Evolutionary conservation across 2,797 vertebrate genomes (phyloP).

Genomic region (Psittacula derbiana): DNA sequence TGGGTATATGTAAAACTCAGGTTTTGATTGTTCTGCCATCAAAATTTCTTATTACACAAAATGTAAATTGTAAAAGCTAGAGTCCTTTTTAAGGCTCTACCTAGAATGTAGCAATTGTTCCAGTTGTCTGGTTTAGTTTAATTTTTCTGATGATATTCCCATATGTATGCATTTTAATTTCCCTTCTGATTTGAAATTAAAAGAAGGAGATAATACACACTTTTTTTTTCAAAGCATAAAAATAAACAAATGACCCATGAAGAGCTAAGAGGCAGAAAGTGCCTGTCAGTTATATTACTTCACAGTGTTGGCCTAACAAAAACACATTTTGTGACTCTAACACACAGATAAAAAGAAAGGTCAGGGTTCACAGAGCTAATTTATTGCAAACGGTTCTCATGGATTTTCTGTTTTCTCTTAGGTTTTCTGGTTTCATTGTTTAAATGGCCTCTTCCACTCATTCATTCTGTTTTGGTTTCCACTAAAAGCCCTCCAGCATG

Average conservation of each 20-base stretch:
- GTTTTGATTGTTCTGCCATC: neutral
- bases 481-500: slow-evolving; percentile 96
- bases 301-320: slow-evolving; percentile 87
- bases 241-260: slow-evolving; percentile 81
- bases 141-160: slow-evolving; percentile 20
- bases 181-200: slow-evolving; percentile 57
- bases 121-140: neutral
- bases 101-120: neutral
- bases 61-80: neutral
- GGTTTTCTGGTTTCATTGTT: slow-evolving; percentile 99
- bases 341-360: slow-evolving; percentile 87
- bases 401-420: slow-evolving; percentile 84
- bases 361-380: slow-evolving; percentile 89
- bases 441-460: slow-evolving; percentile 99
- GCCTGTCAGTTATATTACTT: slow-evolving; percentile 92
- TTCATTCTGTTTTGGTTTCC: slow-evolving; percentile 99
- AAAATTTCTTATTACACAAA: neutral
- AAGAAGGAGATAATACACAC: slow-evolving; percentile 42
- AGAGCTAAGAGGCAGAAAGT: slow-evolving; percentile 86
- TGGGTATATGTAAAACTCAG: neutral
- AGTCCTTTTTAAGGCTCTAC: neutral
- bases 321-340: slow-evolving; percentile 92
- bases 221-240: slow-evolving; percentile 75
- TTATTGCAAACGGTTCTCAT: slow-evolving; percentile 90
- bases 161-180: slow-evolving; percentile 16